Evolutionary conservation across 2,888 invertebrate species (phyloP).

Genomic region (Scrobipalpa costella): DNA sequence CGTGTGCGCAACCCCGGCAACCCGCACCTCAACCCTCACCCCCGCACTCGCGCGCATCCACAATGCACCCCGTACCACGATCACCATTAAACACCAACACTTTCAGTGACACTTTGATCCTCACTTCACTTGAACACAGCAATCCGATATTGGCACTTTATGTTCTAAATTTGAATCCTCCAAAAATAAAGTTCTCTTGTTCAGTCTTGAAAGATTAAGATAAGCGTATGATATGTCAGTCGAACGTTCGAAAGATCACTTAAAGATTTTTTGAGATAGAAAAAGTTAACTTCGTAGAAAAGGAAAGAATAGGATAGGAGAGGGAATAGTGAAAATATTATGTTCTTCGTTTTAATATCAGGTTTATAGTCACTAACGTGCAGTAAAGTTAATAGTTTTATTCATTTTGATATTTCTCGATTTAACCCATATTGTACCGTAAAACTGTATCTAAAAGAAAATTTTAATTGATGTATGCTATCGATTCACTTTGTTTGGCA

Average conservation of each 20-base stretch:
- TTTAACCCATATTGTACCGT: slow-evolving; percentile 18
- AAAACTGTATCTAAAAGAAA: not conserved
- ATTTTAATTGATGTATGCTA: slow-evolving; percentile 12
- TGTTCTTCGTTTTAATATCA: not conserved
- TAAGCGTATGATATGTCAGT: slow-evolving; percentile 70
- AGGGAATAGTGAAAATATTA: slow-evolving; percentile 2
- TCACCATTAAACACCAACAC: slow-evolving; percentile 32
- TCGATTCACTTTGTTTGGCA: slow-evolving; percentile 25
- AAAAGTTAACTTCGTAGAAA: slow-evolving; percentile 3
- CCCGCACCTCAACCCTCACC: slow-evolving; percentile 40
- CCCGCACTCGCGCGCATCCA: slow-evolving; percentile 9
- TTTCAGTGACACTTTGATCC: not conserved
- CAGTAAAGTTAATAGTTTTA: not conserved
- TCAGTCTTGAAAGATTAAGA: slow-evolving; percentile 69
- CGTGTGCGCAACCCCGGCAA: slow-evolving; percentile 63
- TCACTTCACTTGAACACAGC: slow-evolving; percentile 19
- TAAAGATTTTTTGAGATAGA: not conserved
- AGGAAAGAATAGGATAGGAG: not conserved
- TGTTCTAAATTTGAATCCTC: not conserved
- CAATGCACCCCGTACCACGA: slow-evolving; percentile 22
- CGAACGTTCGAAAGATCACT: slow-evolving; percentile 34
- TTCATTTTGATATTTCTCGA: slow-evolving; percentile 4
- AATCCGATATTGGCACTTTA: not conserved
- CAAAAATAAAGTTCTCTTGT: slow-evolving; percentile 48
- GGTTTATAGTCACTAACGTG: slow-evolving; percentile 8